These are phyloP conservation scores for Rhinogobius similis DNA, from an alignment of 2,113 vertebrate genomes.

Conservation along the genomic window DNA sequence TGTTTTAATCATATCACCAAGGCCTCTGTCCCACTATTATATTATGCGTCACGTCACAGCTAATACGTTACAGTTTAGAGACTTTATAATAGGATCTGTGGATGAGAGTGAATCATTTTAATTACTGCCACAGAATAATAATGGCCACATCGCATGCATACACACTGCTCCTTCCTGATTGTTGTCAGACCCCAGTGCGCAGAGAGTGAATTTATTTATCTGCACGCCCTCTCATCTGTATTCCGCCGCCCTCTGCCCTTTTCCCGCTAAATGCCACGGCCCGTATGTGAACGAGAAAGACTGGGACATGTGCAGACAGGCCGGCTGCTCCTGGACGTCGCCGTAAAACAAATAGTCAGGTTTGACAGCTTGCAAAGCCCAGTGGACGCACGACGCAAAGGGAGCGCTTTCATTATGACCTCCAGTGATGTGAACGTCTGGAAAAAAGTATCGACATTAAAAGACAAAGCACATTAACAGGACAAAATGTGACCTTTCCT, in stretches of 20 bases:
- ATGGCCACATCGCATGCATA: background rate
- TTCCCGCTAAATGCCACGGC: background rate
- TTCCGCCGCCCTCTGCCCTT: slow-evolving; percentile 1
- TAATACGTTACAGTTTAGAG: slow-evolving; percentile 3
- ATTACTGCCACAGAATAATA: background rate
- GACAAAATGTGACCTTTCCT: too few species aligned
- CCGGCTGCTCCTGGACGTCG: background rate
- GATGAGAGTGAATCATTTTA: background rate
- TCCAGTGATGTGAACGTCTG: background rate
- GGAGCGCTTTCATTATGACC: background rate
- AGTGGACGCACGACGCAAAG: background rate
- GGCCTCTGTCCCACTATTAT: background rate
- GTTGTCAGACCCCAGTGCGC: background rate
- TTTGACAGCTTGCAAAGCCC: background rate
- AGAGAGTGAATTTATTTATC: slow-evolving; percentile 8
- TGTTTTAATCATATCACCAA: background rate
- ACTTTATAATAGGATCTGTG: too few species aligned
- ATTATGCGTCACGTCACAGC: background rate
- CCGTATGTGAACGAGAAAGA: background rate
- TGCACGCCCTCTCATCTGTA: slow-evolving; percentile 2
- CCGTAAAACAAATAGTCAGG: background rate
- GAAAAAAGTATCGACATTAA: too few species aligned
- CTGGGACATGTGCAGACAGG: background rate
- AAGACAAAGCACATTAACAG: too few species aligned
- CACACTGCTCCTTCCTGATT: background rate